Conservation (phyloP, 2,888 invertebrate genomes). For the Erebia epiphron region DNA sequence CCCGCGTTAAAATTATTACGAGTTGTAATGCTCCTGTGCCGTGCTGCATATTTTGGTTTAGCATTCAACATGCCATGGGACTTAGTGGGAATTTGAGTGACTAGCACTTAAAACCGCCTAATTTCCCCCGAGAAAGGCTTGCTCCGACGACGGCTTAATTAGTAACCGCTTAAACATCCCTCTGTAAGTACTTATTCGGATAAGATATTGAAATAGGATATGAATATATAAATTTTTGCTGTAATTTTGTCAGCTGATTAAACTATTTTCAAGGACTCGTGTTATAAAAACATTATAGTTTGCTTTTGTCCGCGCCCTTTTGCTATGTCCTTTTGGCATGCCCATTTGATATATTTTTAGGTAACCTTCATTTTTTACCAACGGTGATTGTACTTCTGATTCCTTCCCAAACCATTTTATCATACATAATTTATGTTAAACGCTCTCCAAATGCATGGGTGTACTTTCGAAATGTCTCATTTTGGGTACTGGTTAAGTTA, state of each 20-base stretch:
- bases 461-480: constrained; percentile 22
- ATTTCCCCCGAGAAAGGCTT: constrained; percentile 27
- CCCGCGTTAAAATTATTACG: neutral
- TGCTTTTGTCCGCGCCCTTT: constrained; percentile 2
- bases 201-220: neutral
- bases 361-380: constrained; percentile 20
- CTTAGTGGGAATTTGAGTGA: constrained; percentile 1
- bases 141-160: constrained; percentile 24
- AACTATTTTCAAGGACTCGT: neutral
- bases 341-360: constrained; percentile 11
- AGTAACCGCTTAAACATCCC: constrained; percentile 20
- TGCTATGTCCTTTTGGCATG: constrained; percentile 15
- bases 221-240: neutral
- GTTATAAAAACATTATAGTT: constrained; percentile 12
- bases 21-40: neutral
- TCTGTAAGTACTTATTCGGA: constrained; percentile 31
- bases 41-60: neutral
- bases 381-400: constrained; percentile 25
- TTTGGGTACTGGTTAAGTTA: constrained; percentile 27
- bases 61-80: neutral
- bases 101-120: constrained; percentile 24
- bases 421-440: constrained; percentile 10
- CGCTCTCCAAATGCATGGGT: constrained; percentile 30
- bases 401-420: constrained; percentile 19
- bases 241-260: neutral